phyloP scores from a whole-genome alignment of 2,888 invertebrate species.

The Schizaphis graminum region DNA sequence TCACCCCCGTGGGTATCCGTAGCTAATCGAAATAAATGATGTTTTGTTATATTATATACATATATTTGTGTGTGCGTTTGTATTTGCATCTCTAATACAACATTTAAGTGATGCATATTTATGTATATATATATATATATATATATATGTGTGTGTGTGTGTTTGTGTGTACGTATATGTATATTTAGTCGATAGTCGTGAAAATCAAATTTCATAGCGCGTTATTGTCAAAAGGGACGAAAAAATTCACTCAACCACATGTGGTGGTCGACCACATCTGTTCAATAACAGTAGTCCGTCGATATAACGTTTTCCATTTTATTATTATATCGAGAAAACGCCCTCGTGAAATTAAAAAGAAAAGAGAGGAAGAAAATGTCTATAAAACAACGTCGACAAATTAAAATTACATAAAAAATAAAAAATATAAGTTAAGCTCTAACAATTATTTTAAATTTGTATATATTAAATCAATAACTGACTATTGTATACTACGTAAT shows the following conservation, averaged over 20 bases:
- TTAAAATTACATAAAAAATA: not conserved
- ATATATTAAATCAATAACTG: not conserved
- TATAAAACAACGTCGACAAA: not conserved
- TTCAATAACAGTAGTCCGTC: constrained; percentile 16
- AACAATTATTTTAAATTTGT: not conserved
- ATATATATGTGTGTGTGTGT: not conserved
- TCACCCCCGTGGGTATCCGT: constrained; percentile 55
- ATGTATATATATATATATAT: not conserved
- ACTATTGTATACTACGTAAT: not conserved
- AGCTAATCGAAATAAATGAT: constrained; percentile 63
- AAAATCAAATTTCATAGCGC: constrained; percentile 52
- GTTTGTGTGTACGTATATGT: not conserved
- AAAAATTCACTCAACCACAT: constrained; percentile 48
- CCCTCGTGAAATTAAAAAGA: not conserved
- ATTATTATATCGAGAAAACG: not conserved
- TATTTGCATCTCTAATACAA: constrained; percentile 15
- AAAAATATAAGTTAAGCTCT: not conserved
- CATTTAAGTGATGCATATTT: not conserved
- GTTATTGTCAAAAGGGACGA: not conserved
- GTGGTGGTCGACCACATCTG: constrained; percentile 43
- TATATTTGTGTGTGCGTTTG: not conserved
- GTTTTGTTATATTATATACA: constrained; percentile 28
- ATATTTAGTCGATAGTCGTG: constrained; percentile 2
- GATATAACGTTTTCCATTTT: not conserved
- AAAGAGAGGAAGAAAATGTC: not conserved